phyloP scores from a whole-genome alignment of 2,113 vertebrate species.

The Gambusia holbrooki region DNA sequence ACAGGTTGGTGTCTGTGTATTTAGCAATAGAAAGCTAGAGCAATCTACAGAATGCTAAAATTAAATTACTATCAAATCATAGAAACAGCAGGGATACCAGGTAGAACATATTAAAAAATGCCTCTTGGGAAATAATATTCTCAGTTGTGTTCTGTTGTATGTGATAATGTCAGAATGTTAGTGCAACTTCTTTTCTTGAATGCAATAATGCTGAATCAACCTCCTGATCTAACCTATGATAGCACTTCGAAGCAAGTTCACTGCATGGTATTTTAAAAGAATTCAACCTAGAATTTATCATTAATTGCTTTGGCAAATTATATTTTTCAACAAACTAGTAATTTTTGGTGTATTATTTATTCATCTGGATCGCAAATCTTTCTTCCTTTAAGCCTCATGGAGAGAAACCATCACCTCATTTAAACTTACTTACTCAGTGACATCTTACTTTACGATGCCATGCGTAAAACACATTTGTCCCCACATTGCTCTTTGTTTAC shows the following conservation, averaged over 20 bases:
- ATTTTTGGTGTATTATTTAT: background rate
- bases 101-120: background rate
- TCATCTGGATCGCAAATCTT: background rate
- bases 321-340: background rate
- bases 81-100: too few relatives aligned
- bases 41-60: too few relatives aligned
- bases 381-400: constrained; percentile 29
- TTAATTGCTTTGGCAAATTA: background rate
- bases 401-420: constrained; percentile 48
- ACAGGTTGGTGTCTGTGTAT: too few relatives aligned
- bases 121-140: background rate
- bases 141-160: background rate
- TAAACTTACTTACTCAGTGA: constrained; percentile 44
- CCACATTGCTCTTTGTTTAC: constrained; percentile 65
- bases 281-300: background rate
- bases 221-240: too few relatives aligned
- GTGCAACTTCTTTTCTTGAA: background rate
- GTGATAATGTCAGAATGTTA: background rate
- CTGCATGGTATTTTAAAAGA: too few relatives aligned
- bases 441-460: constrained; percentile 32
- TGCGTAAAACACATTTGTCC: constrained; percentile 44
- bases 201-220: background rate
- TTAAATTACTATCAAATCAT: too few relatives aligned
- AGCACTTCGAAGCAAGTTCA: too few relatives aligned
- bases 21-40: too few relatives aligned